Base-by-base conservation (phyloP, 2,797 vertebrate genomes). In the Pangasius djambal region DNA sequence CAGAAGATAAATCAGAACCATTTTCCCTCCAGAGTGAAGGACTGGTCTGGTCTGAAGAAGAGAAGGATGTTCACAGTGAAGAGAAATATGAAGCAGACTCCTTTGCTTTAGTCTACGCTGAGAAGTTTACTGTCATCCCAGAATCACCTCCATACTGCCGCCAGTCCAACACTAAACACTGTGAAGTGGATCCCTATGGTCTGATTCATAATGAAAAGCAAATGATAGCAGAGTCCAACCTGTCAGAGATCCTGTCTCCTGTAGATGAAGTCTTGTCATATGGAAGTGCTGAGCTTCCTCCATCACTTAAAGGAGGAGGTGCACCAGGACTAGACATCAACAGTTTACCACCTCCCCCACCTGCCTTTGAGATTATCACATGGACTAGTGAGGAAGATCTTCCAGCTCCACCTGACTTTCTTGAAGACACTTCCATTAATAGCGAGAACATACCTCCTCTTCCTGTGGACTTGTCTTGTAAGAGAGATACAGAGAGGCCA, bases 191-290 rank as follows among this genome's bases (percentile, higher is more conserved):
- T 79, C 25, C 1, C 65, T 61, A 44, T 88, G 50, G n/a, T n/a
- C 50, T n/a, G 1, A 16, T 59, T 78, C 6, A 63, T 79, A 69
- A 78, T 7, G 86, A 84, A 65, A 78, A 52, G 61, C 81, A 83
- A 52, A 50, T 44, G 6, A 70, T 81, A n/a, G 50, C 72, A 63
- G 91, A 90, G 50, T 91, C 88, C 0, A 40, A 85, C 75, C 90
- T 95, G 90, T 94, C 89, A 9, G 97, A 96, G 91, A 94, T 95
- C 85, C 88, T 92, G 55, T 95, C 96, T 85, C 95, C 95, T 0
- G 87, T 94, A 59, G 95, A 96, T 31, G 94, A 96, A 86, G 92
- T 93, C 82, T 92, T 96, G 88, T 96, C 96, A 52, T 96, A 93
- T 2, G 90, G 95, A 93, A 96, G 95, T 88, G 92, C 94, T 22